Evolutionary conservation across 1,140 invertebrate species (phyloP), one percentile per base, ranked within the genome.

Genomic region (Camponotus vicinus): DNA sequence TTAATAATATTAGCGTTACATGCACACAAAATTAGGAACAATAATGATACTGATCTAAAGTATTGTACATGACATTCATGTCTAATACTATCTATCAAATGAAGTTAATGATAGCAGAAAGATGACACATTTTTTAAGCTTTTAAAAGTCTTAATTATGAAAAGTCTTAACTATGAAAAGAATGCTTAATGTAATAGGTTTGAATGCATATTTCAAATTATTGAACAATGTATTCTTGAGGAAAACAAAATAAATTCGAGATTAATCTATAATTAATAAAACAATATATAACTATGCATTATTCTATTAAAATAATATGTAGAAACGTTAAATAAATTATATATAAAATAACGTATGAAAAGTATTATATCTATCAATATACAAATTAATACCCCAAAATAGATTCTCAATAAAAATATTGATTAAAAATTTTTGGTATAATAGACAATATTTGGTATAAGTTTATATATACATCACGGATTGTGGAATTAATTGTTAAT

Each of bases 11-110:
- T 67, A 15, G 34, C 34, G 57, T 18, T 45, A 77, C 3, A 84
- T n/a, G 70, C 40, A 85, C 69, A 89, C 85, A 90, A 75, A 91
- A 86, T 73, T 69, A 66, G 32, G 11, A 84, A 55, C 2, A 45
- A 77, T 61, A 63, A 37, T 55, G 55, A 40, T 64, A 37, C 66
- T 59, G 18, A 66, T 69, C 27, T 45, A 32, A 63, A 77, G n/a
- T 49, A 11, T 40, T 40, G 13, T 73, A 75, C 8, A 40, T 63
- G 8, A 75, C 15, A 37, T n/a, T 59, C 3, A 42, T 21, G 1
- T 34, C 7, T 66, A 76, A 66, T 66, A 76, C 52, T n/a, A 66
- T 13, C 13, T 73, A 75, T 86, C 40, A 80, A 52, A 52, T 18
- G n/a, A 67, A 67, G 21, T 18, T 67, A 55, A 80, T 63, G 2